phyloP scores from a whole-genome alignment of 23 tunicate species.

The Ascidia mentula region DNA sequence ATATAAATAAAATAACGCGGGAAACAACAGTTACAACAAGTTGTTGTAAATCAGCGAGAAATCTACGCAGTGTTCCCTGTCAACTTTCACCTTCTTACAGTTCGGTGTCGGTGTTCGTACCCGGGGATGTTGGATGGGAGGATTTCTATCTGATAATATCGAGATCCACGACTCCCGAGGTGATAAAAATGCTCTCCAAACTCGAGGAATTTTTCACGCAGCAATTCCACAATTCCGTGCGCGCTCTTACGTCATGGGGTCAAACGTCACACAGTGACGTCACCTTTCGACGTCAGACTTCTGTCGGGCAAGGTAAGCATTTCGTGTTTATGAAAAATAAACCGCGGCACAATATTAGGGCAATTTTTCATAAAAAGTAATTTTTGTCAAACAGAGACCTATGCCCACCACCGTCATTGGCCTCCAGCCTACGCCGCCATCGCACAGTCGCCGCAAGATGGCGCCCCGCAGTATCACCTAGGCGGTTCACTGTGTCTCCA shows the following conservation, averaged over 20 bases:
- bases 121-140: slow-evolving; percentile 74
- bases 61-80: too few relatives aligned
- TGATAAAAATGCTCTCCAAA: slow-evolving; percentile 85
- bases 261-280: slow-evolving; percentile 7
- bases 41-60: too few relatives aligned
- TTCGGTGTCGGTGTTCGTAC: slow-evolving; percentile 53
- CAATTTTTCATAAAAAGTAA: too few relatives aligned
- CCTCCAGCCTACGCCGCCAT: slow-evolving; percentile 74
- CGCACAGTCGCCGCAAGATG: slow-evolving; percentile 21
- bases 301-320: slow-evolving; percentile 21
- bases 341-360: too few relatives aligned
- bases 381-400: neutral
- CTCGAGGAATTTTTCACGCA: slow-evolving; percentile 82
- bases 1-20: too few relatives aligned
- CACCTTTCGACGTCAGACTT: slow-evolving; percentile 13
- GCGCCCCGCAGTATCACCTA: slow-evolving; percentile 42
- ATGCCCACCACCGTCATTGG: slow-evolving; percentile 93
- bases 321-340: too few relatives aligned
- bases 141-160: slow-evolving; percentile 73
- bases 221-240: slow-evolving; percentile 74
- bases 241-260: slow-evolving; percentile 59
- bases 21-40: too few relatives aligned
- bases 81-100: too few relatives aligned
- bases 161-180: slow-evolving; percentile 91
- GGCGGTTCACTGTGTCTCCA: slow-evolving; percentile 91